phyloP scores from a whole-genome alignment of 2,797 vertebrate species.

The Tragelaphus oryx region DNA sequence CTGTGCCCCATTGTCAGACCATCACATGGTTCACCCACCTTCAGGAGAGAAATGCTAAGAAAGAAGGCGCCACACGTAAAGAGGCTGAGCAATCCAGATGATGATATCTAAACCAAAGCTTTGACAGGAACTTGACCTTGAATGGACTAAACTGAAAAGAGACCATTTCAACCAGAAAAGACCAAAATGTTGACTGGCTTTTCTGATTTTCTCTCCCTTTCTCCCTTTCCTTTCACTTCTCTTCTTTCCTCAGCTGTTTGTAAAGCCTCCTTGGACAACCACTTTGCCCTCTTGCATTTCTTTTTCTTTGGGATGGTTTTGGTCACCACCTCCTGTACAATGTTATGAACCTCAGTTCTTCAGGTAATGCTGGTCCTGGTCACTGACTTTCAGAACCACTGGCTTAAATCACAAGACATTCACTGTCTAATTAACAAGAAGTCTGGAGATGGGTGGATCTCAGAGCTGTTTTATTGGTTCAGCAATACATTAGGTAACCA shows the following conservation, averaged over 20 bases:
- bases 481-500: rapidly evolving
- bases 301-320: not conserved
- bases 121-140: not conserved
- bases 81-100: not conserved
- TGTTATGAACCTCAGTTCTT: not conserved
- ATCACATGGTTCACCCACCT: too few species aligned
- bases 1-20: not conserved
- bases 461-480: not conserved
- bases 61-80: not conserved
- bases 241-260: not conserved
- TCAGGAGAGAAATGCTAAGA: not conserved
- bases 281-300: not conserved
- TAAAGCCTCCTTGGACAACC: not conserved
- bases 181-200: not conserved
- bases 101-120: not conserved
- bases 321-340: not conserved
- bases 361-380: not conserved
- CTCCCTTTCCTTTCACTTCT: not conserved
- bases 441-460: not conserved
- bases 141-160: not conserved
- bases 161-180: not conserved
- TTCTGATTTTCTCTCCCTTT: not conserved
- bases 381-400: not conserved
- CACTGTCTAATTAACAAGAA: not conserved
- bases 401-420: not conserved